Conservation (phyloP, 2,113 vertebrate genomes). For the Patagioenas fasciata region DNA sequence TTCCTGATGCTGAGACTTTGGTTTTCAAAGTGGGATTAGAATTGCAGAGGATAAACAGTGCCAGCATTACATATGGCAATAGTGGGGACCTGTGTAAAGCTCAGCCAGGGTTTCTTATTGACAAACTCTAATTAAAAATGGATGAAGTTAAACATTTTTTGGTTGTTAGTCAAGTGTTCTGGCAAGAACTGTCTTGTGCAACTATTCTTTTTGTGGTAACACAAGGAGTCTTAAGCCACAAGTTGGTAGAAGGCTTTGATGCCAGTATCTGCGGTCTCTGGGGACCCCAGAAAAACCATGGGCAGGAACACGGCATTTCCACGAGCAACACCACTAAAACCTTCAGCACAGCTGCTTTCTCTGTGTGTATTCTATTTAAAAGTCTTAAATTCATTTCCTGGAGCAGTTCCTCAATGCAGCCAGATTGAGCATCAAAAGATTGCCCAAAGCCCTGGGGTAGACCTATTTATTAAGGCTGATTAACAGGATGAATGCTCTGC, state of each 20-base stretch:
- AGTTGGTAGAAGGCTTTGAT: neutral
- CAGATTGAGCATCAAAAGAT: conserved; percentile 49
- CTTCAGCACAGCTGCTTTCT: conserved; percentile 4
- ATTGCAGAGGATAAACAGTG: neutral
- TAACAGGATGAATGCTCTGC: neutral
- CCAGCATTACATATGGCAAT: neutral
- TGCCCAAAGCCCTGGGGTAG: conserved; percentile 15
- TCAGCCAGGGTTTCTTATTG: conserved; percentile 17
- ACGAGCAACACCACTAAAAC: neutral
- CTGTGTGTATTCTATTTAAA: conserved; percentile 25
- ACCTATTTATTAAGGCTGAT: conserved; percentile 54
- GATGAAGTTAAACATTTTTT: conserved; percentile 23
- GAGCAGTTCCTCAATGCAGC: conserved; percentile 5
- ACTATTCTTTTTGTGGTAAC: neutral
- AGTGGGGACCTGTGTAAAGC: neutral
- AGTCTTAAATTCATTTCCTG: conserved; percentile 25
- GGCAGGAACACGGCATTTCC: neutral
- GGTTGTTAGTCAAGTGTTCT: neutral
- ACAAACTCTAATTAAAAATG: conserved; percentile 57
- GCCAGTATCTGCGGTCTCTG: neutral
- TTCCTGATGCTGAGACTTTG: conserved; percentile 15
- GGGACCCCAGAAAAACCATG: neutral
- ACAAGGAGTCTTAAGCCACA: neutral
- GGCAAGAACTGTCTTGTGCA: neutral
- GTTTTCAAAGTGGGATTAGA: neutral